Conservation (phyloP, 1,140 invertebrate genomes). For the Riptortus pedestris region DNA sequence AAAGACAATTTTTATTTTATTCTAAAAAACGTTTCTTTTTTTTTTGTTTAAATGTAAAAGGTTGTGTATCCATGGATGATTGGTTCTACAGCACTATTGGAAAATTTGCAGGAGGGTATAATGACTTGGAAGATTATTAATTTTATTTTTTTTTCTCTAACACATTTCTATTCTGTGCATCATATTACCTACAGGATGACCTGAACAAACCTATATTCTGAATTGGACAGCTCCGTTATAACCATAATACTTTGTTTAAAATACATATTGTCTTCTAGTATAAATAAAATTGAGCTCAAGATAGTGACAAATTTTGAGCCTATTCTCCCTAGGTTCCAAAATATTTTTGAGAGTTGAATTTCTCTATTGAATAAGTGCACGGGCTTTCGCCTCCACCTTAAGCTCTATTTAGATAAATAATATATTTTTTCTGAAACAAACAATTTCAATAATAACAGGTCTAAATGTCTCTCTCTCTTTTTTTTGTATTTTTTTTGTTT, state of each 20-base stretch:
- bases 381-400: neutral
- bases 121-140: conserved; percentile 1
- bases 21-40: neutral
- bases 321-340: neutral
- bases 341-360: neutral
- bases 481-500: neutral
- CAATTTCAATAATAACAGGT: conserved; percentile 8
- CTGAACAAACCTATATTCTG: conserved; percentile 18
- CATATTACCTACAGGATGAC: conserved; percentile 14
- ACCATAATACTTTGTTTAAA: conserved; percentile 8
- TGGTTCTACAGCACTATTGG: conserved; percentile 5
- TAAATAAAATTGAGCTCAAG: conserved; percentile 5
- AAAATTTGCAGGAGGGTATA: neutral
- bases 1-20: conserved; percentile 8
- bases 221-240: conserved; percentile 19
- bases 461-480: neutral
- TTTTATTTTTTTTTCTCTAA: conserved; percentile 13
- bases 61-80: conserved; percentile 6
- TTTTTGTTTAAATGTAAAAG: conserved; percentile 13
- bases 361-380: neutral
- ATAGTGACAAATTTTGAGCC: neutral
- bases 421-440: conserved; percentile 13
- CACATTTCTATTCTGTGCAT: conserved; percentile 19
- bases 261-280: conserved; percentile 20
- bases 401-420: neutral